Conservation (phyloP, 2,797 vertebrate species). For the Anguilla pacifica region DNA sequence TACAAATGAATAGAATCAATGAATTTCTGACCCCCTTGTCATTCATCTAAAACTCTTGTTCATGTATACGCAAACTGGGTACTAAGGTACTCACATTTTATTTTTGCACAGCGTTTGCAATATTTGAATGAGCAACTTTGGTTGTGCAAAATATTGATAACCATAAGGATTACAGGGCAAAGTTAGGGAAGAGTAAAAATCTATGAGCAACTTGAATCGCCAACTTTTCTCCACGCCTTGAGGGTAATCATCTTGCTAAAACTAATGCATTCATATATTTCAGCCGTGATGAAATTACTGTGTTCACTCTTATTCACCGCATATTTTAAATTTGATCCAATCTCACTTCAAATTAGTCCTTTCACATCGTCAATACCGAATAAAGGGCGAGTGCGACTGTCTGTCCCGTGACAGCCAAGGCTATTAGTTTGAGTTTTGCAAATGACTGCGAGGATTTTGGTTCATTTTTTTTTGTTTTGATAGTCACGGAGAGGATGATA, state of each 20-base stretch:
- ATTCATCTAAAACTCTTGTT: neutral
- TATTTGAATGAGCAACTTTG: neutral
- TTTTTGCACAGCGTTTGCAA: neutral
- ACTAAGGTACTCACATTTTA: neutral
- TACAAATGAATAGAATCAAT: neutral
- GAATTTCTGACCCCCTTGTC: neutral
- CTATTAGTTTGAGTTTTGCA: neutral
- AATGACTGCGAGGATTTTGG: neutral
- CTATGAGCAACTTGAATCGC: neutral
- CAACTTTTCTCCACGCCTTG: neutral
- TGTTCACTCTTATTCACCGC: neutral
- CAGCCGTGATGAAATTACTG: neutral
- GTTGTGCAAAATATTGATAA: neutral
- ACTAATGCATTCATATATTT: neutral
- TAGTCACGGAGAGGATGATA: neutral
- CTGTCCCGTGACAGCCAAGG: neutral
- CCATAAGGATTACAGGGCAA: neutral
- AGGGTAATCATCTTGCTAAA: neutral
- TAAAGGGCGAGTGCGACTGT: neutral
- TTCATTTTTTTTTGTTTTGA: conserved; percentile 4
- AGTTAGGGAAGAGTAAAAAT: neutral
- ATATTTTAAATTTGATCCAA: conserved; percentile 17
- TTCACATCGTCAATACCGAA: neutral
- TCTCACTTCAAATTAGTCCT: neutral
- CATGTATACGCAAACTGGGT: neutral